Base-by-base conservation (phyloP, 2,888 invertebrate genomes). In the Galeopsomyia nigrocyanea region DNA sequence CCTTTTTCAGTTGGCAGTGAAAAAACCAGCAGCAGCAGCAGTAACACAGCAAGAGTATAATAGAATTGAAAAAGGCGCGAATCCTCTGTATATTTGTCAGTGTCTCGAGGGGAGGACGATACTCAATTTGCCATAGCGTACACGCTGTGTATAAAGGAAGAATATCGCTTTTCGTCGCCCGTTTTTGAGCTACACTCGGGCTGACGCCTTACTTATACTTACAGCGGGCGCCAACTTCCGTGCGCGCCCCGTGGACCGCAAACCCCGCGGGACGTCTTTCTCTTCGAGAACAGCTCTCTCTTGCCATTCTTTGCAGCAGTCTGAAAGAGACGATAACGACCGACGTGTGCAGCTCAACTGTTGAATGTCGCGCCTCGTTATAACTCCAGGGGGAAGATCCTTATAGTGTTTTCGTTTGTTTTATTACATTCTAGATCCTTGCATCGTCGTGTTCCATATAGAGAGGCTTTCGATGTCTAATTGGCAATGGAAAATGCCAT, bases 201-300 rank as follows among this genome's bases (percentile, higher is more conserved):
- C 64, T 55, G 67, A 67, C 67, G 67, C 67, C 71, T 71, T 62
- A 69, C 63, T 51, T 71, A 60, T 57, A 57, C 31, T 6, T 21
- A 21, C 31, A 22, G 31, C 58, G 31, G 63, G 56, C 49, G 66
- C 39, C 39, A 39, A 70, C 62, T 67, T 74, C 66, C 69, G 65
- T 9, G 55, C 26, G 56, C 19, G 56, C 57, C 49, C 53, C 39
- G 66, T 2, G 26, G 69, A 69, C 65, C 60, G 67, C 63, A 60
- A 72, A 68, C 68, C 74, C 71, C 58, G 66, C 61, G 68, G 65
- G 73, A 73, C 68, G 73, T 73, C 73, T 61, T 26, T 26, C 61
- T 21, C 26, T 50, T 22, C 16, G 26, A 26, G 26, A n/a, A n/a
- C n/a, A n/a, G n/a, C 39, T 39, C 19, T 58, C 17, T 26, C 51